Evolutionary conservation across 2,113 vertebrate species (phyloP).

Genomic region (Merops nubicus): DNA sequence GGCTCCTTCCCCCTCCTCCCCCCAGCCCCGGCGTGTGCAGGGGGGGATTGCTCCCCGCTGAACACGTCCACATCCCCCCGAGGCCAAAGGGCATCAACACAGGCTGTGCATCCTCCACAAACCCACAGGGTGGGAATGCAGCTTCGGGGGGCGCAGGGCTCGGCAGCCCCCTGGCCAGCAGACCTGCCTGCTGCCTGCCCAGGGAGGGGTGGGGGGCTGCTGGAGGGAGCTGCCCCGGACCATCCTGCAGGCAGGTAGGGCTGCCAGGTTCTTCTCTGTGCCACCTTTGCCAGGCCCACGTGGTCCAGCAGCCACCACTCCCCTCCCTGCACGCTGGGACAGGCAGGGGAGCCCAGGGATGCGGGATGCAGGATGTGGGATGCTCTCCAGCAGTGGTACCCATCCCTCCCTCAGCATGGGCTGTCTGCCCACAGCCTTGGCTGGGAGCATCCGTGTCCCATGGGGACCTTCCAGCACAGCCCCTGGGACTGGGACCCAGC

Average conservation of each 20-base stretch:
- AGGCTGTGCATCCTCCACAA: background rate
- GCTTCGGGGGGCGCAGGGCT: background rate
- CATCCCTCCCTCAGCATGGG: background rate
- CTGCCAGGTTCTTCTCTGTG: background rate
- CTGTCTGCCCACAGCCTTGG: background rate
- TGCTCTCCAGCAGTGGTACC: background rate
- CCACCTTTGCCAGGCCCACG: background rate
- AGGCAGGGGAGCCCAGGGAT: too few relatives aligned
- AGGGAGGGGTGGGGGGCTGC: background rate
- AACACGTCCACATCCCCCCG: background rate
- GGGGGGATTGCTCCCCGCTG: background rate
- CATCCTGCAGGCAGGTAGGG: background rate
- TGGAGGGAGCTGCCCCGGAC: background rate
- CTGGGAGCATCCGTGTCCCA: rapidly evolving
- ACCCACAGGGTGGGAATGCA: background rate
- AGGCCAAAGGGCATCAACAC: background rate
- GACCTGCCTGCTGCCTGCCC: background rate
- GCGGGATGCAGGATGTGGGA: background rate
- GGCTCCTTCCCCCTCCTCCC: background rate
- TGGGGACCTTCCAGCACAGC: background rate
- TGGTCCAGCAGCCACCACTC: rapidly evolving
- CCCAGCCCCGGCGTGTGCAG: background rate
- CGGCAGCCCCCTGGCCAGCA: background rate
- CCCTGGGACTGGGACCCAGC: background rate
- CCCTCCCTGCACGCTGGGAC: rapidly evolving